Base-by-base conservation (phyloP, 2,888 invertebrate genomes). In the Agrochola lota region DNA sequence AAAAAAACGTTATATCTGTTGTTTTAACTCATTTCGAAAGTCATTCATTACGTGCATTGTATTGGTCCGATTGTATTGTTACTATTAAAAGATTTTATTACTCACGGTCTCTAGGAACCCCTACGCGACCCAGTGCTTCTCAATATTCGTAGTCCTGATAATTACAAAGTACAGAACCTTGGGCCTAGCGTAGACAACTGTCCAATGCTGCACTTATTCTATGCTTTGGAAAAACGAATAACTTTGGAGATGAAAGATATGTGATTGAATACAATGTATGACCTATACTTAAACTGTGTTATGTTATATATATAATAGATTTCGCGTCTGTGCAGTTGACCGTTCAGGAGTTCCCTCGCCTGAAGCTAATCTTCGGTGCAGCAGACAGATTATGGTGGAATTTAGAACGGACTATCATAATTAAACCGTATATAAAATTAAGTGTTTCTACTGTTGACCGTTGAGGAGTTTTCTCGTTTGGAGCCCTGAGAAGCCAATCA, bases 1-100 rank as follows among this genome's bases (percentile, higher is more conserved):
- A 80, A 94, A 30, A 81, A 95, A 95, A 93, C 91, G 94, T 95
- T 96, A 95, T 95, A 95, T 94, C 95, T 96, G 96, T 96, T 96
- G 95, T 95, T 95, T 95, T 93, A 95, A 95, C 94, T 96, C 96
- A 96, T 96, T 96, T 96, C 94, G 93, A 94, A 93, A 95, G 94
- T 93, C 94, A 94, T 96, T 94, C 93, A 94, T 94, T 94, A 93
- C 93, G 90, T 94, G 92, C 91, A 90, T 91, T 92, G 91, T 92
- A 91, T 92, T 91, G 89, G 80, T 92, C 89, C 91, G 92, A 88
- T 91, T 92, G 91, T 92, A 92, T 92, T 92, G 92, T 91, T 90
- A 90, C 92, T 94, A 93, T 92, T 91, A 91, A 91, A 91, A 91
- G 92, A 90, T 91, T 94, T 92, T 91, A 92, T 90, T 79, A 76